Evolutionary conservation across 2,113 vertebrate species (phyloP).

Genomic region (Heloderma charlesbogerti): DNA sequence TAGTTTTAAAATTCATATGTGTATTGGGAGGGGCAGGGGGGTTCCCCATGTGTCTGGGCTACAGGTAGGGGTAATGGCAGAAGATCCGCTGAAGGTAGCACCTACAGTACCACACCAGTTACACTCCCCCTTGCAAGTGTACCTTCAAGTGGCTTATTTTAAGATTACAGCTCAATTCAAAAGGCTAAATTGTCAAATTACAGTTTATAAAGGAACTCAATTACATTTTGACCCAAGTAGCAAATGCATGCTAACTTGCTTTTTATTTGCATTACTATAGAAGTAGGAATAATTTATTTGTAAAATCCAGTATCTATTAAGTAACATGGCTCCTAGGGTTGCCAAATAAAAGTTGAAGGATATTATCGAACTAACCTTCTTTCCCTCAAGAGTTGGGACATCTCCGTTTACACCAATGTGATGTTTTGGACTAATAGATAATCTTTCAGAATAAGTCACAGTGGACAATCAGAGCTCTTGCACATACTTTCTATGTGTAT

Average conservation of each 20-base stretch:
- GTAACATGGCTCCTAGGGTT: rapidly evolving
- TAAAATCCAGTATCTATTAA: rapidly evolving
- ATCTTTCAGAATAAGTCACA: not conserved
- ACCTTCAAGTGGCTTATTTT: not conserved
- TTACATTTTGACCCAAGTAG: not conserved
- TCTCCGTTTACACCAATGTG: not conserved
- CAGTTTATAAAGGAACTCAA: not conserved
- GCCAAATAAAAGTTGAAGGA: not conserved
- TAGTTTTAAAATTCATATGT: not conserved
- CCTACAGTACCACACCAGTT: not conserved
- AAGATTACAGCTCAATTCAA: not conserved
- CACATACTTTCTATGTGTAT: not conserved
- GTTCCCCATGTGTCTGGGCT: not conserved
- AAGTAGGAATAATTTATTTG: not conserved
- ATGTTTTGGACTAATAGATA: not conserved
- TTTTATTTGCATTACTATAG: not conserved
- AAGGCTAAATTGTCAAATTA: not conserved
- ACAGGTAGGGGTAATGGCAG: not conserved
- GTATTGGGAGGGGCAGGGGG: not conserved
- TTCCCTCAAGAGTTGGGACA: not conserved
- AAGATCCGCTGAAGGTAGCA: not conserved
- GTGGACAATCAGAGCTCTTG: not conserved
- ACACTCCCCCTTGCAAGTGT: not conserved
- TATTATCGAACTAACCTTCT: not conserved
- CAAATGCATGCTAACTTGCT: not conserved